A percentile compares a stretch with the other conserved stretches of the same genome.
Evolutionary conservation across 1,140 invertebrate genomes (phyloP).

Genomic region (Drosophila equinoxialis): DNA sequence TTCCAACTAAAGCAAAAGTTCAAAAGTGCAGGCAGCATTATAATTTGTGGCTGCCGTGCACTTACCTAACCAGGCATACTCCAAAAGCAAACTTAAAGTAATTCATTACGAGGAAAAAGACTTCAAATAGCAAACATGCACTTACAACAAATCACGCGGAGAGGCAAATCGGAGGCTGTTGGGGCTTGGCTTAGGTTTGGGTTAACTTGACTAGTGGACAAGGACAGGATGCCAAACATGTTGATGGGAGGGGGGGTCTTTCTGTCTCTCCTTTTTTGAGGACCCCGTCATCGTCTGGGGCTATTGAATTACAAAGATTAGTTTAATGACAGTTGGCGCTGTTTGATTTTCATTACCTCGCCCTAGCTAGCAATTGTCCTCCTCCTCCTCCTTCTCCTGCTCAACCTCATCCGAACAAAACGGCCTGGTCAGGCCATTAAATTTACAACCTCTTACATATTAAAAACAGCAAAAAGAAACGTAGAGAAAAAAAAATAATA

Average conservation of each 20-base stretch:
- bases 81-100: constrained; percentile 48
- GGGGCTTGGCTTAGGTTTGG: not conserved
- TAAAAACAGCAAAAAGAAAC: constrained; percentile 44
- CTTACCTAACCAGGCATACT: constrained; percentile 61
- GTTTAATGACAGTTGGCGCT: constrained; percentile 80
- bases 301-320: constrained; percentile 80
- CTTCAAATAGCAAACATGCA: constrained; percentile 32
- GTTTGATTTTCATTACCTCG: constrained; percentile 78
- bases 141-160: constrained; percentile 57
- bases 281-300: constrained; percentile 46
- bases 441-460: constrained; percentile 80
- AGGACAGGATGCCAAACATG: constrained; percentile 39
- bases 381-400: constrained; percentile 12
- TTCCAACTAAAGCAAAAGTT: constrained; percentile 51
- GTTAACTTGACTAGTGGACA: constrained; percentile 5
- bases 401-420: not conserved
- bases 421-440: constrained; percentile 60
- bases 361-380: constrained; percentile 20
- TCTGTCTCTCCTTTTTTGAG: not conserved
- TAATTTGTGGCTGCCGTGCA: constrained; percentile 78
- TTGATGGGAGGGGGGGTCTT: not conserved
- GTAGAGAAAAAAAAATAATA: constrained; percentile 22
- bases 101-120: constrained; percentile 55
- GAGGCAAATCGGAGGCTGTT: constrained; percentile 12
- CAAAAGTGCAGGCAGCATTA: constrained; percentile 79